These are phyloP conservation scores for Bagarius yarrelli DNA, from an alignment of 2,113 vertebrate species.

Conservation along the genomic window DNA sequence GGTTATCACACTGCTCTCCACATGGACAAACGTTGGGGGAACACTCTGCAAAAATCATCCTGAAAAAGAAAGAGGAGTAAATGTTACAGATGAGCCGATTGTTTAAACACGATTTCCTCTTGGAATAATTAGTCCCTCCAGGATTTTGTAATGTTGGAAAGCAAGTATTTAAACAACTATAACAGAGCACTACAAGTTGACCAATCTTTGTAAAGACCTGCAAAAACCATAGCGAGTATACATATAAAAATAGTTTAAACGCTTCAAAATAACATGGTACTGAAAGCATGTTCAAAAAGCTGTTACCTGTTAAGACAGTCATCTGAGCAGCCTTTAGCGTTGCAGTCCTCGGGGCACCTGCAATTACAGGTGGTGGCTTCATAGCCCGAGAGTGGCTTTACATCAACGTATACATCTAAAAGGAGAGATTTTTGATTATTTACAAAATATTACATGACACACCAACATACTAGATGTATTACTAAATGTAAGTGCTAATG, in stretches of 20 bases:
- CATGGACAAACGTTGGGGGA: conserved; percentile 92
- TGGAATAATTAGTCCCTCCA: too few species aligned
- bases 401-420: conserved; percentile 93
- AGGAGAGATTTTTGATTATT: conserved; percentile 24
- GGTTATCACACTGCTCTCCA: conserved; percentile 88
- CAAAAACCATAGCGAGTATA: neutral
- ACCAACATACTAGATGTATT: neutral
- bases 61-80: conserved; percentile 51
- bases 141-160: too few species aligned
- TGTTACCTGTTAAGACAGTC: conserved; percentile 93
- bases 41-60: conserved; percentile 98
- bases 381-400: conserved; percentile 95
- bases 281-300: neutral
- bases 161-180: too few species aligned
- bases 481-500: neutral
- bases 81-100: neutral
- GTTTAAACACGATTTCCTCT: too few species aligned
- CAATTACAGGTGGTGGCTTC: conserved; percentile 96
- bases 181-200: too few species aligned
- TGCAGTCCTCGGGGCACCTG: conserved; percentile 73
- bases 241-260: neutral
- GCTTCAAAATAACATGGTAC: neutral
- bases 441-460: neutral
- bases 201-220: too few species aligned
- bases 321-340: conserved; percentile 84